phyloP scores from a whole-genome alignment of 2,113 vertebrate species.

The Epinephelus moara region DNA sequence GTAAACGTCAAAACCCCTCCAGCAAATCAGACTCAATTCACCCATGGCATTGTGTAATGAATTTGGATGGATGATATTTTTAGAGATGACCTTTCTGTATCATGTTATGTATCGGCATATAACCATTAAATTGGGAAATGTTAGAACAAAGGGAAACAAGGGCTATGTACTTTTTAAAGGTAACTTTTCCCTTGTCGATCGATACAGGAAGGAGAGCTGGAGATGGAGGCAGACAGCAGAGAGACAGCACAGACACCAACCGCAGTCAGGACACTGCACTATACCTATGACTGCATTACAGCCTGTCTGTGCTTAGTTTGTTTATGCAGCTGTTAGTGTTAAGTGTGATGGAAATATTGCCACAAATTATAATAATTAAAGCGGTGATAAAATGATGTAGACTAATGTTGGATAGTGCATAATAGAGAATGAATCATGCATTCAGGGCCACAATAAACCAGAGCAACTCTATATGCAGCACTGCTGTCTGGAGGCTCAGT shows the following conservation, averaged over 20 bases:
- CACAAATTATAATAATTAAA: slow-evolving; percentile 41
- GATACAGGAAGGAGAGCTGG: slow-evolving; percentile 55
- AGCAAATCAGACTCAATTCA: slow-evolving; percentile 33
- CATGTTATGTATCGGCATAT: slow-evolving; percentile 23
- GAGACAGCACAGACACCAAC: slow-evolving; percentile 4
- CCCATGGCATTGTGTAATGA: background rate
- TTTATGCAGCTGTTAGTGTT: slow-evolving; percentile 14
- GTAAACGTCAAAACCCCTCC: slow-evolving; percentile 1
- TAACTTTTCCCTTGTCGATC: slow-evolving; percentile 44
- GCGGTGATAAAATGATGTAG: slow-evolving; percentile 20
- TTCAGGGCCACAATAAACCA: background rate
- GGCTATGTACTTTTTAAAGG: slow-evolving; percentile 47
- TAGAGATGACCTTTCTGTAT: slow-evolving; percentile 50
- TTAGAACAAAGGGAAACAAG: slow-evolving; percentile 39
- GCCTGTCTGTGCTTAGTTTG: background rate
- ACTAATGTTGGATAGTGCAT: background rate
- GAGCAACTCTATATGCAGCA: slow-evolving; percentile 3
- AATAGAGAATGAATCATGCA: slow-evolving; percentile 19
- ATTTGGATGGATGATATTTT: slow-evolving; percentile 35
- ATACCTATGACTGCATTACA: background rate
- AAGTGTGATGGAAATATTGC: slow-evolving; percentile 30
- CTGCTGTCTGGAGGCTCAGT: background rate
- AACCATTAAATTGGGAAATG: slow-evolving; percentile 50
- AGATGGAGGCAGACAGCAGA: slow-evolving; percentile 40
- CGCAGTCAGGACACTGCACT: slow-evolving; percentile 7